phyloP scores from a whole-genome alignment of 2,888 invertebrate species.

The Nomada ferruginata region DNA sequence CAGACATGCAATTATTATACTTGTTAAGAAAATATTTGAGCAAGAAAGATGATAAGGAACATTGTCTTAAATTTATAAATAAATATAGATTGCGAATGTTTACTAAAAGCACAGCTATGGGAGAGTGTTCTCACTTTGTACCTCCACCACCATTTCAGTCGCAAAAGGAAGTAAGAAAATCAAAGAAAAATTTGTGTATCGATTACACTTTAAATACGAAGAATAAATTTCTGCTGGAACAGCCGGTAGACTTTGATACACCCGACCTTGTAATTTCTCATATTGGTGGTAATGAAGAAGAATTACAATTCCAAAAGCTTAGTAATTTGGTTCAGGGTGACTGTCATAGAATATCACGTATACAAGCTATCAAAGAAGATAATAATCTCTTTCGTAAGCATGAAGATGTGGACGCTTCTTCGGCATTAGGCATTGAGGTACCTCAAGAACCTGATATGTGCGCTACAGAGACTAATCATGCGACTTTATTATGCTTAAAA shows the following conservation, averaged over 20 bases:
- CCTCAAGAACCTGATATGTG: not conserved
- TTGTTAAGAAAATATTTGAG: constrained; percentile 43
- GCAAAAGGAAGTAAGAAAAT: constrained; percentile 10
- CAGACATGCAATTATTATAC: constrained; percentile 72
- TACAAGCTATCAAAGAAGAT: no score
- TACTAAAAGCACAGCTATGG: constrained; percentile 33
- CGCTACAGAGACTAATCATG: constrained; percentile 60
- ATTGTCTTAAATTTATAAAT: constrained; percentile 51
- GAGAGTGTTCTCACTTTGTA: constrained; percentile 62
- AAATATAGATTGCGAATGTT: constrained; percentile 72
- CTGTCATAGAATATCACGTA: no score
- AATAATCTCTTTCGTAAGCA: not conserved
- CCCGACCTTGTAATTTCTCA: constrained; percentile 50
- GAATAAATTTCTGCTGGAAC: constrained; percentile 44
- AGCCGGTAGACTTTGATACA: constrained; percentile 58
- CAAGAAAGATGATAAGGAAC: constrained; percentile 6
- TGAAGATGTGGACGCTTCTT: not conserved
- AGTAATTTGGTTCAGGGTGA: constrained; percentile 2
- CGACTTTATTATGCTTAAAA: constrained; percentile 68
- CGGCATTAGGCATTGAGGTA: not conserved
- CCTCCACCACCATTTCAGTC: constrained; percentile 74
- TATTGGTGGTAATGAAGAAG: constrained; percentile 53
- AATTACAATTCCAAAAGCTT: constrained; percentile 57
- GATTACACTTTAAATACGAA: constrained; percentile 55
- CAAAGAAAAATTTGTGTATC: constrained; percentile 27